A percentile compares a stretch with the other conserved stretches of the same genome.
These are phyloP conservation scores for Bugulina stolonifera DNA, from an alignment of 2,888 invertebrate genomes.

Conservation along the genomic window DNA sequence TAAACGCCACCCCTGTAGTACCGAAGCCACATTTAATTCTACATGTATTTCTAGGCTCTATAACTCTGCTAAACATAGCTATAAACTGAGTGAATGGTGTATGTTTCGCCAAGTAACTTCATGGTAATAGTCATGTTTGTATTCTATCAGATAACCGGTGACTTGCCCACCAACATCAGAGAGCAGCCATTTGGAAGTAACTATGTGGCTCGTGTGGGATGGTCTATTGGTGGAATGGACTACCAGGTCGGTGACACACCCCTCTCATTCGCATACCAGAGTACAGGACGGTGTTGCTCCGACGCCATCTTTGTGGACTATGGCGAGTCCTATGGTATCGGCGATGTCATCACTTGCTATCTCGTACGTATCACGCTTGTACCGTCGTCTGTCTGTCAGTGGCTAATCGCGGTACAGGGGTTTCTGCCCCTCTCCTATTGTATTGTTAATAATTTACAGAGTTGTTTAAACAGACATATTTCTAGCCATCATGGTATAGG, in stretches of 20 bases:
- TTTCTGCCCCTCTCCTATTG: too few relatives aligned
- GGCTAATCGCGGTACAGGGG: too few relatives aligned
- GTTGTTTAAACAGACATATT: not conserved
- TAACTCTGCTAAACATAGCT: too few relatives aligned
- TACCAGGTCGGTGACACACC: slow-evolving; percentile 75
- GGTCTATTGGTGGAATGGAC: slow-evolving; percentile 70
- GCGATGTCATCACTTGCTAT: slow-evolving; percentile 80
- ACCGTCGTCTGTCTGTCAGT: too few relatives aligned
- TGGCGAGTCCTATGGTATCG: slow-evolving; percentile 66
- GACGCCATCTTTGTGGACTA: slow-evolving; percentile 74
- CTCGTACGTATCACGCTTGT: slow-evolving; percentile 67
- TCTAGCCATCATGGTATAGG: not conserved
- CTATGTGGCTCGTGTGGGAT: slow-evolving; percentile 79
- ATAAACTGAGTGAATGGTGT: too few relatives aligned
- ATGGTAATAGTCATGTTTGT: not conserved
- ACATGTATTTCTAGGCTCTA: too few relatives aligned
- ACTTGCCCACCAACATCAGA: not conserved
- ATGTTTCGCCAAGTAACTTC: too few relatives aligned
- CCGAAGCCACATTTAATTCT: too few relatives aligned
- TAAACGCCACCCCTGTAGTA: too few relatives aligned
- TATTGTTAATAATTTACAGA: not conserved
- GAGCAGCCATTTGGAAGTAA: not conserved
- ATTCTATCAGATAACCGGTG: not conserved
- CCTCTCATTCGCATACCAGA: slow-evolving; percentile 74
- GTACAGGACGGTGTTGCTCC: slow-evolving; percentile 72